These are phyloP conservation scores for Stercorarius parasiticus DNA, from an alignment of 2,113 vertebrate species.

Conservation along the genomic window DNA sequence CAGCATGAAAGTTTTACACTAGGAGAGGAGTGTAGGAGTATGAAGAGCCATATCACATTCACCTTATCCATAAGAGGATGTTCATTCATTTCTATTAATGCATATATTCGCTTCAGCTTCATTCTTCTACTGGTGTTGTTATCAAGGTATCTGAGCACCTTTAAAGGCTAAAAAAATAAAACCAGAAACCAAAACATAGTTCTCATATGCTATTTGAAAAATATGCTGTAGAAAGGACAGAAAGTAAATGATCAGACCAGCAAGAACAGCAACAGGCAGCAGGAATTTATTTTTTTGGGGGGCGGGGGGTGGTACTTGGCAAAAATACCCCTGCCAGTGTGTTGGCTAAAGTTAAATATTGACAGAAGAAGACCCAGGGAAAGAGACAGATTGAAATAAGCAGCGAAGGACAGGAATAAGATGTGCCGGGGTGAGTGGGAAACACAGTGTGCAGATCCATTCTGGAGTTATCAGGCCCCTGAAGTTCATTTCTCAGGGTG, in stretches of 20 bases:
- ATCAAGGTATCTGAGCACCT: neutral
- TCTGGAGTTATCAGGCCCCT: neutral
- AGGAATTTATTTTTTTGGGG: neutral
- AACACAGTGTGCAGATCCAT: neutral
- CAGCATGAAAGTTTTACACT: neutral
- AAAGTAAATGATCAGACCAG: neutral
- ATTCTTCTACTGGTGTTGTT: neutral
- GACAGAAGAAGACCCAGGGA: neutral
- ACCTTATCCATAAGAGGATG: neutral
- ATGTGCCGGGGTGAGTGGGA: neutral
- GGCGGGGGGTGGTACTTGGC: neutral
- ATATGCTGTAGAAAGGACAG: neutral
- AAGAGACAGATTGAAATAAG: neutral
- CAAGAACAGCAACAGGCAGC: neutral
- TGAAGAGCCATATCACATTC: neutral
- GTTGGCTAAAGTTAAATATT: neutral
- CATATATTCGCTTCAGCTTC: neutral
- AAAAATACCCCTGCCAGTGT: neutral
- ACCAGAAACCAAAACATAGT: neutral
- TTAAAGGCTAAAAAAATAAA: neutral
- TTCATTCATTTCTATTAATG: neutral
- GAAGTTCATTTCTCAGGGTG: neutral
- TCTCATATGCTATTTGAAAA: neutral
- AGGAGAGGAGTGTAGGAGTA: neutral
- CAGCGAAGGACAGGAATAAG: neutral